These are phyloP conservation scores for Calcarius lapponicus DNA, from an alignment of 2,797 vertebrate genomes.

Conservation along the genomic window DNA sequence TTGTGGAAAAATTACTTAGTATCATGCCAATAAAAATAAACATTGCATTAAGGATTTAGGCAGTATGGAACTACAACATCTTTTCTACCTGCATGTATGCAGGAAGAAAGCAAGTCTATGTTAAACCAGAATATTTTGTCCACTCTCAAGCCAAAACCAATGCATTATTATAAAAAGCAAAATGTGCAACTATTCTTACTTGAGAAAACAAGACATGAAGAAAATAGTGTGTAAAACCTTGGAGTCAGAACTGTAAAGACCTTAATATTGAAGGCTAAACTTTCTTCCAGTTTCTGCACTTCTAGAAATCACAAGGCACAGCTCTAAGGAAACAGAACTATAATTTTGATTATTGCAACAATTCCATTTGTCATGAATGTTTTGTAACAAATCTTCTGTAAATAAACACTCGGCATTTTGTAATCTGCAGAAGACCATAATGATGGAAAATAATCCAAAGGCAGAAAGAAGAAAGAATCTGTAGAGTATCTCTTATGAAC, in stretches of 20 bases:
- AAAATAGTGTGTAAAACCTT: not conserved
- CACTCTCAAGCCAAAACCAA: not conserved
- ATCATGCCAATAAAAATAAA: not conserved
- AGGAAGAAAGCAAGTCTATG: not conserved
- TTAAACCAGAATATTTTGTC: not conserved
- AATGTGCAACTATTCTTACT: rapidly evolving
- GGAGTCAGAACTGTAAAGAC: not conserved
- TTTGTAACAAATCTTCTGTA: not conserved
- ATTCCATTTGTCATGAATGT: not conserved
- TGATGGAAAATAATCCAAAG: not conserved
- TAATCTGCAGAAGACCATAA: not conserved
- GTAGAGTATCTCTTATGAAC: not conserved
- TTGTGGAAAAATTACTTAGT: not conserved
- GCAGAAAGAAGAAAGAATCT: not conserved
- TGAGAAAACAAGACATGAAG: not conserved
- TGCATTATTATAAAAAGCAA: not conserved
- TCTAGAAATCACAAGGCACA: not conserved
- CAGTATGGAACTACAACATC: not conserved
- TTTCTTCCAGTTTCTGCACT: not conserved
- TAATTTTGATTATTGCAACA: not conserved
- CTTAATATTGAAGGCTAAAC: not conserved
- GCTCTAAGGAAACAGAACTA: not conserved
- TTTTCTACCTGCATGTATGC: not conserved
- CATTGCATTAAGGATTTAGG: not conserved
- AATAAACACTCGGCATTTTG: not conserved